Conservation (phyloP, 2,888 invertebrate species). For the Papilio gigon region DNA sequence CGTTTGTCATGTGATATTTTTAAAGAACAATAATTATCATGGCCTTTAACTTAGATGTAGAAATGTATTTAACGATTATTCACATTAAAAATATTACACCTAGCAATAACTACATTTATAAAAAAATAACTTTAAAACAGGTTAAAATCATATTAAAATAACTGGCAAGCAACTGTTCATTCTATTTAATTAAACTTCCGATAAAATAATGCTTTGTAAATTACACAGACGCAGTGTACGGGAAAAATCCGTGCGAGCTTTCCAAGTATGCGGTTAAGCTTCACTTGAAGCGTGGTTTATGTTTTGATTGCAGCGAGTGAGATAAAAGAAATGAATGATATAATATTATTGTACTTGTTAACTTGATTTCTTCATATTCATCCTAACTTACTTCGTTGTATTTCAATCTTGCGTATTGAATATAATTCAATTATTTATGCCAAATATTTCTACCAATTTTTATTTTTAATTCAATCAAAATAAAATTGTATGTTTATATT, state of each 20-base stretch:
- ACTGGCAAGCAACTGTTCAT: conserved; percentile 1
- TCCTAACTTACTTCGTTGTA: background rate
- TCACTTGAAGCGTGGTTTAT: conserved; percentile 7
- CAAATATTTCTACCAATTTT: background rate
- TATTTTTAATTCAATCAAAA: background rate
- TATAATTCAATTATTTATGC: background rate
- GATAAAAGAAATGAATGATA: background rate
- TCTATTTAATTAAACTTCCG: background rate
- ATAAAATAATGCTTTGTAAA: conserved; percentile 17
- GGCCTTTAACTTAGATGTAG: too few species aligned
- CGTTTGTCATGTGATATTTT: too few species aligned
- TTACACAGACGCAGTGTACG: conserved; percentile 8
- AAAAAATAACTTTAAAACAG: background rate
- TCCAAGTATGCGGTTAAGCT: conserved; percentile 9
- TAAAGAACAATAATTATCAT: too few species aligned
- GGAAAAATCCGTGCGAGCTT: conserved; percentile 16
- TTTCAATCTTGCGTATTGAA: background rate
- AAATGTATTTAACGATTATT: too few species aligned
- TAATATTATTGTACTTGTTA: background rate
- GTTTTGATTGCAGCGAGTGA: background rate
- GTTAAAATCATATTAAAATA: background rate
- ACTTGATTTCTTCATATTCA: background rate
- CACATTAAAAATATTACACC: too few species aligned
- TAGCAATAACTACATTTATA: background rate
- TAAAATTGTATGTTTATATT: background rate